phyloP scores from a whole-genome alignment of 2,888 invertebrate genomes.

The Neoaliturus tenellus region DNA sequence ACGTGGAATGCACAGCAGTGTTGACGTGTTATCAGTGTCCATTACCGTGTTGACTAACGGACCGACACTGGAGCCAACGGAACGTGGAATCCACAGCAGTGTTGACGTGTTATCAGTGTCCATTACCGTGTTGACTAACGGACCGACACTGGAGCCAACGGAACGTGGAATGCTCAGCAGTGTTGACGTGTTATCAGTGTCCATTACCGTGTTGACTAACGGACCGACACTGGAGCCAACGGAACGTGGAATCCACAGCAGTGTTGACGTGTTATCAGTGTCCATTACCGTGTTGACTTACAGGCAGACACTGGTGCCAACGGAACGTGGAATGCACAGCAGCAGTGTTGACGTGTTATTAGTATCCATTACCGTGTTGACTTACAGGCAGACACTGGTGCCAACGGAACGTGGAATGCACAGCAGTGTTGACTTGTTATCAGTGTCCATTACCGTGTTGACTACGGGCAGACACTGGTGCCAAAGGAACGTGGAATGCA shows the following conservation, averaged over 20 bases:
- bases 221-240: not conserved
- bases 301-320: not conserved
- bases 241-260: not conserved
- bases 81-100: not conserved
- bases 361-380: not conserved
- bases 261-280: too few species aligned
- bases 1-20: not conserved
- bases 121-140: conserved; percentile 18
- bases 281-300: not conserved
- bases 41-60: not conserved
- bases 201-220: not conserved
- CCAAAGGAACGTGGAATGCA: not conserved
- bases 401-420: not conserved
- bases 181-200: not conserved
- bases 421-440: not conserved
- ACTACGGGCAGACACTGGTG: not conserved
- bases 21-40: not conserved
- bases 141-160: not conserved
- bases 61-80: not conserved
- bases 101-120: conserved; percentile 13
- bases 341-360: not conserved
- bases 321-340: not conserved
- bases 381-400: not conserved
- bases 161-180: not conserved
- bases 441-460: not conserved